Conservation (phyloP, 2,113 vertebrate genomes). For the Peromyscus leucopus region DNA sequence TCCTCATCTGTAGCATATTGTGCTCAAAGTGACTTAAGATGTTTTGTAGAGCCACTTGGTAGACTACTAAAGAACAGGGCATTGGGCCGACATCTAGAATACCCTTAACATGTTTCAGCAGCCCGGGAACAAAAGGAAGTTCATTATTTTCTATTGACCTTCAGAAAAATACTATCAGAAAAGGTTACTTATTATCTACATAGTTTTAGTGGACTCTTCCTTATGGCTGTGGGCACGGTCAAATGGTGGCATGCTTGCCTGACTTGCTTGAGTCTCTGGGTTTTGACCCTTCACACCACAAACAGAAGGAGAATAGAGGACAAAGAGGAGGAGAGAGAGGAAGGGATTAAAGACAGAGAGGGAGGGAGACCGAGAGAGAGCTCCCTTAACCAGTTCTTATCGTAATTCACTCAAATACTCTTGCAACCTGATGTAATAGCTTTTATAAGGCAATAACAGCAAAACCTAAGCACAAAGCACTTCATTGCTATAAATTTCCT, state of each 20-base stretch:
- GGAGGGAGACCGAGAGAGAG: background rate
- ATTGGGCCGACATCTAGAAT: background rate
- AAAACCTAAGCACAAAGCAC: conserved; percentile 33
- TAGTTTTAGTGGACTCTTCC: background rate
- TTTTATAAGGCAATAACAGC: conserved; percentile 56
- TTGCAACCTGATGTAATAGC: background rate
- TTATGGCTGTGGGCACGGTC: background rate
- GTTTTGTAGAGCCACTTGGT: background rate
- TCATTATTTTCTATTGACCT: conserved; percentile 21
- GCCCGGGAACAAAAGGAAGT: conserved; percentile 23
- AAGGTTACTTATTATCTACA: background rate
- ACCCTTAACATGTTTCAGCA: background rate
- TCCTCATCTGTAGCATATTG: background rate
- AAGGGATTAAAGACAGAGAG: background rate
- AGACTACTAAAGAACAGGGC: background rate
- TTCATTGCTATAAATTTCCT: conserved; percentile 60
- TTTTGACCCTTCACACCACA: background rate
- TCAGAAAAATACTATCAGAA: background rate
- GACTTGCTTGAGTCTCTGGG: background rate
- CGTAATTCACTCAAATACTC: conserved; percentile 15
- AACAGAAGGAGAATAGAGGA: background rate
- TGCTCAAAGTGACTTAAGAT: background rate
- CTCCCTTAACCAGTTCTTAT: background rate
- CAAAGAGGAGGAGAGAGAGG: background rate
- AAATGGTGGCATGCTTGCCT: background rate